Base-by-base conservation (phyloP, 1,140 invertebrate species). In the Oedothorax gibbosus region DNA sequence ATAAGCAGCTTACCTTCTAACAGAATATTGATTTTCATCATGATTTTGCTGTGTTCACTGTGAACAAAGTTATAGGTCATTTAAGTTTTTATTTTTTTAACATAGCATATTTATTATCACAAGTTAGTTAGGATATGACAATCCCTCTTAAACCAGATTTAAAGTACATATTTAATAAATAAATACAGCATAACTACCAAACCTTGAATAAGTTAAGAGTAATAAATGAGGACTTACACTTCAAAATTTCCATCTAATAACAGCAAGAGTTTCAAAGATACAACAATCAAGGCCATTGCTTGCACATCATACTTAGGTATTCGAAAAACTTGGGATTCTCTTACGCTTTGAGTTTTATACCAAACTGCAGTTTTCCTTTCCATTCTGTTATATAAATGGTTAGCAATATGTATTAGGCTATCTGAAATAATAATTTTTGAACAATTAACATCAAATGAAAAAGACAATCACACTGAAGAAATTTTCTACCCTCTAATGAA, bases 201-300 rank as follows among this genome's bases (percentile, higher is more conserved):
- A 54, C 14, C 15, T 73, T 51, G 56, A n/a, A 15, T 10, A 73
- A 54, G 15, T 14, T n/a, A 9, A 60, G 50, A 77, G 51, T 6
- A 77, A 62, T 71, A 21, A n/a, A 54, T 35, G 10, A 57, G 18
- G 6, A 71, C 78, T 71, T 60, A 71, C 66, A 20, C 0, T 81
- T 81, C 78, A 81, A 56, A 81, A 20, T 81, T 49, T 51, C 66
- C 78, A 71, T 81, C 78, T 21, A 81, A 64, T 14, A 81, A 51
- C 57, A 60, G 71, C 18, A 81, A 71, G 8, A 81, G 5, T 71
- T 81, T 81, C n/a, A 81, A 81, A 71, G 66, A 51, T n/a, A 81
- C 62, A 50, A 81, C 71, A 9, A 81, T 50, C 7, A 68, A 50
- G 57, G 78, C 65, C 51, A 81, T 66, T 6, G 66, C 78, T 81